Base-by-base conservation (phyloP, 2,113 vertebrate genomes). In the Gopherus evgoodei region DNA sequence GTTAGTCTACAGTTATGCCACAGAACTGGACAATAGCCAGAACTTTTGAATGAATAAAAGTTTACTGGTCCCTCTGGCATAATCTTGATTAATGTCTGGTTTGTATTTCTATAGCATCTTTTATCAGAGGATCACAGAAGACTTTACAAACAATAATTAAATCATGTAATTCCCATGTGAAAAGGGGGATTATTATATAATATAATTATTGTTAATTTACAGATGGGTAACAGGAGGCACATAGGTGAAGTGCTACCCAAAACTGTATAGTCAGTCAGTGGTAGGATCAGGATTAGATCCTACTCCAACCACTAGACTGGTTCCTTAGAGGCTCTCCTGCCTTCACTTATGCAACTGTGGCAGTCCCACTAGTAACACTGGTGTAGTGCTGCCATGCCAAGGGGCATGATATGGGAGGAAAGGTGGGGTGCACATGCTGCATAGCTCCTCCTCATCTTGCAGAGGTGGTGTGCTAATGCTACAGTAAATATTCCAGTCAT, bases 181-280 rank as follows among this genome's bases (percentile, higher is more conserved):
- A 76, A 38, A 59, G 84, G 42, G 47, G 47, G 10, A 49, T 49
- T 49, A 49, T 49, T 49, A 49, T 49, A 49, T 47, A 65, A 35
- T 81, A 65, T 35, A 80, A 78, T 8, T 0, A 0, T 6, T 11
- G 53, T 29, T 3, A 5, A 42, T 90, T 50, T 29, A 38, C 25
- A 21, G 11, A 4, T 2, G 83, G 81, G 56, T 24, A 24, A 21
- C 49, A 17, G 0, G 19, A 5, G 47, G 57, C 56, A 44, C 42
- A 22, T n/a, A 35, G 0, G 7, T 49, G 17, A 83, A 21, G 11
- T 0, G 5, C 56, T 78, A 44, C 27, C 0, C 0, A 35, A 8
- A 47, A 31, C 65, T 27, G 52, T 3, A 29, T 42, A 27, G 35
- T 57, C 13, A 69, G 69, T n/a, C 4, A 42, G 35, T 9, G 17